Evolutionary conservation across 1,140 invertebrate genomes (phyloP).

Genomic region (Contarinia nasturtii): DNA sequence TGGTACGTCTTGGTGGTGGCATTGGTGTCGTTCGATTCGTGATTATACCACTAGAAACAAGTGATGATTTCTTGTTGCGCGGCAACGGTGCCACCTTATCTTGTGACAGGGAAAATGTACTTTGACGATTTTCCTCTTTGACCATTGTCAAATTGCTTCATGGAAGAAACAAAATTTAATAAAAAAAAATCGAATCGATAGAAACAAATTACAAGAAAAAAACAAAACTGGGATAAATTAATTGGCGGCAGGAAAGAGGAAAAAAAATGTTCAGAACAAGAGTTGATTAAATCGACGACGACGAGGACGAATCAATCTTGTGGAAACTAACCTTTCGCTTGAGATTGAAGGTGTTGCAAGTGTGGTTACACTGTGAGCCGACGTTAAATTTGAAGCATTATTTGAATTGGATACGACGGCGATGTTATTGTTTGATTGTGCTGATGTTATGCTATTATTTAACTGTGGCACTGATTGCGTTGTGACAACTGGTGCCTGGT

Average conservation of each 20-base stretch:
- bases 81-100: background rate
- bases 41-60: background rate
- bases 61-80: background rate
- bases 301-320: conserved; percentile 3
- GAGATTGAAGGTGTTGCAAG: too few relatives aligned
- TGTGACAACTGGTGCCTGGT: too few relatives aligned
- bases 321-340: too few relatives aligned
- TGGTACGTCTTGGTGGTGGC: conserved; percentile 1
- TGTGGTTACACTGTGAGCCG: too few relatives aligned
- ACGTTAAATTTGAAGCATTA: too few relatives aligned
- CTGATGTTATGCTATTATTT: too few relatives aligned
- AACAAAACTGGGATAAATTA: background rate
- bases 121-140: conserved; percentile 2
- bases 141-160: background rate
- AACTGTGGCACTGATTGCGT: too few relatives aligned
- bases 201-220: background rate
- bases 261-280: background rate
- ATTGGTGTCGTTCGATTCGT: background rate
- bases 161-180: background rate
- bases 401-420: too few relatives aligned
- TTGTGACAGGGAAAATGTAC: background rate
- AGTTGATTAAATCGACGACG: too few relatives aligned
- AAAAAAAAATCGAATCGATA: background rate
- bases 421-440: too few relatives aligned
- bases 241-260: background rate